These are phyloP conservation scores for Hirundo rustica DNA, from an alignment of 2,797 vertebrate genomes.

Conservation along the genomic window DNA sequence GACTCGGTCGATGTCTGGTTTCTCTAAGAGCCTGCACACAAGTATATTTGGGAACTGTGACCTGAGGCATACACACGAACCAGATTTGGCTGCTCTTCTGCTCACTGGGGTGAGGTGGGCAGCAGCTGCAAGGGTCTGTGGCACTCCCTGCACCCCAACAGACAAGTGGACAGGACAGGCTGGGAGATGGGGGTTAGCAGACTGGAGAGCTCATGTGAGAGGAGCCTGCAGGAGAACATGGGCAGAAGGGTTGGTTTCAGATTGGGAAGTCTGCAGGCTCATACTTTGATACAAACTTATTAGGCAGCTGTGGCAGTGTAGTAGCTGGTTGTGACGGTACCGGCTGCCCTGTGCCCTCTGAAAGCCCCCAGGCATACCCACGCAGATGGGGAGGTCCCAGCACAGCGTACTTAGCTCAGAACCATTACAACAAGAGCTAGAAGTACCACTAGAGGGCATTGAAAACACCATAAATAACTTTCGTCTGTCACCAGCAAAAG, in stretches of 20 bases:
- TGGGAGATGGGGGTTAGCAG: not conserved
- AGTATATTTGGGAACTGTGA: not conserved
- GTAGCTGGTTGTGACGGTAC: no score
- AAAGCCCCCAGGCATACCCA: accelerated
- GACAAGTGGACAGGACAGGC: not conserved
- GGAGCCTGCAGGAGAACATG: accelerated
- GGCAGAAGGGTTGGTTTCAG: accelerated
- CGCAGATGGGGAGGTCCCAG: not conserved
- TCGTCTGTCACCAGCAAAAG: not conserved
- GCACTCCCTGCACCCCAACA: accelerated
- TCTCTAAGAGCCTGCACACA: not conserved
- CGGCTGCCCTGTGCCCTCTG: accelerated
- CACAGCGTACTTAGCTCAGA: accelerated
- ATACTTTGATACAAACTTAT: not conserved
- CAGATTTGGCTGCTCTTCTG: not conserved
- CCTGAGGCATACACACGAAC: accelerated
- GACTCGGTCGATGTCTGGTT: not conserved
- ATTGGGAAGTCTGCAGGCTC: not conserved
- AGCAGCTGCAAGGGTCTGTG: not conserved
- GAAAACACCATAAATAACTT: not conserved
- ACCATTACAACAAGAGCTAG: not conserved
- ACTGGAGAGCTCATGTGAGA: accelerated
- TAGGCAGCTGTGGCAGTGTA: not conserved
- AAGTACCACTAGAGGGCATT: constrained; percentile 21
- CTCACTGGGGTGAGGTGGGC: not conserved